Evolutionary conservation across 1,140 invertebrate species (phyloP).

Genomic region (Cydia splendana): DNA sequence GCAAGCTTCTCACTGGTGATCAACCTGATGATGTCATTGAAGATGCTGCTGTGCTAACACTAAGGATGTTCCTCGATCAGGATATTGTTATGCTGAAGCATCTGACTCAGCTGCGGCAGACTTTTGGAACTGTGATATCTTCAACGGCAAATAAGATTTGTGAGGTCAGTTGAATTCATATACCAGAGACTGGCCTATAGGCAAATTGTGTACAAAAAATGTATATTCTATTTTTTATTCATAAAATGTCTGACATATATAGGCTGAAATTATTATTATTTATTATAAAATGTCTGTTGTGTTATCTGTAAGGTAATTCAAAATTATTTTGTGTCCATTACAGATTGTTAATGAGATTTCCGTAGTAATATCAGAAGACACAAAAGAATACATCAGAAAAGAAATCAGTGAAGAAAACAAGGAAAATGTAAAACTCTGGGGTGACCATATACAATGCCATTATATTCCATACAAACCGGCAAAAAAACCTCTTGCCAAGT

Average conservation of each 20-base stretch:
- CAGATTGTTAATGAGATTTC: slow-evolving; percentile 75
- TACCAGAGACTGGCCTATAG: slow-evolving; percentile 2
- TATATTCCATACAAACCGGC: slow-evolving; percentile 59
- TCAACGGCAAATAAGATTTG: slow-evolving; percentile 79
- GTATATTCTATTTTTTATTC: no score
- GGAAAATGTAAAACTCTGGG: slow-evolving; percentile 70
- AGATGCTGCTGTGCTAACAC: slow-evolving; percentile 82
- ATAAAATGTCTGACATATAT: no score
- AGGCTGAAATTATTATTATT: no score
- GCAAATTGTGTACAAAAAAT: no score
- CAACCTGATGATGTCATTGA: slow-evolving; percentile 81
- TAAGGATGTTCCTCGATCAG: slow-evolving; percentile 83
- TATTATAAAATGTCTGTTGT: no score
- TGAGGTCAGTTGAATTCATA: slow-evolving; percentile 63
- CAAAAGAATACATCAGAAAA: slow-evolving; percentile 70
- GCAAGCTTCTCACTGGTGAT: slow-evolving; percentile 69
- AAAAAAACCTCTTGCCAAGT: slow-evolving; percentile 64
- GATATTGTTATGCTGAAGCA: slow-evolving; percentile 81
- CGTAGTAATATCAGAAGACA: slow-evolving; percentile 68
- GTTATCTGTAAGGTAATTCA: no score
- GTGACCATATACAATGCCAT: slow-evolving; percentile 69
- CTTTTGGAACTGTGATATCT: slow-evolving; percentile 78
- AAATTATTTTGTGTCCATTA: slow-evolving; percentile 38
- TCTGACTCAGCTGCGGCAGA: slow-evolving; percentile 78
- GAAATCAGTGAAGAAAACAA: slow-evolving; percentile 63